phyloP scores from a whole-genome alignment of 2,797 vertebrate species.

The Orientallactaga sibirica region DNA sequence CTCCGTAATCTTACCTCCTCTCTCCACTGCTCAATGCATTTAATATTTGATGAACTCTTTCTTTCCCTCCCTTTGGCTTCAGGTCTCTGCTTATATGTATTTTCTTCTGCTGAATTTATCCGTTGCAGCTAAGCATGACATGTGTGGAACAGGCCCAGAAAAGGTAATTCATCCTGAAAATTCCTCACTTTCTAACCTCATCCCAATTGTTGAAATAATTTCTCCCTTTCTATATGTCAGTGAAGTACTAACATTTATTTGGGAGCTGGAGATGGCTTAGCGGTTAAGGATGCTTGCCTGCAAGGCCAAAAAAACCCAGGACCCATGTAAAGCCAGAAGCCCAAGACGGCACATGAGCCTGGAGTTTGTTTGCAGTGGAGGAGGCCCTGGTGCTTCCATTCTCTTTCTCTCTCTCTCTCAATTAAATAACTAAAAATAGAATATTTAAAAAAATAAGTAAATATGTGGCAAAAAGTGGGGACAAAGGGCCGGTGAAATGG shows the following conservation, averaged over 20 bases:
- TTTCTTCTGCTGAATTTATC: not conserved
- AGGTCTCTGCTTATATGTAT: not conserved
- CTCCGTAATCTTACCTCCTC: not conserved
- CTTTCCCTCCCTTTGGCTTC: constrained; percentile 33
- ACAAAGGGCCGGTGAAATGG: no score
- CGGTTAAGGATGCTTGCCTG: no score
- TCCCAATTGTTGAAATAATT: constrained; percentile 50
- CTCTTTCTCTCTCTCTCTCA: no score
- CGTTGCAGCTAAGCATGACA: not conserved
- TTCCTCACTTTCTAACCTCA: not conserved
- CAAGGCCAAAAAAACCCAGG: no score
- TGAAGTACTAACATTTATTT: constrained; percentile 24
- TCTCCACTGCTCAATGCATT: not conserved
- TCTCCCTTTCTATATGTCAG: not conserved
- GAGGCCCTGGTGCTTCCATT: no score
- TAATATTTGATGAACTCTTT: not conserved
- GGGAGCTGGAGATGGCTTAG: no score
- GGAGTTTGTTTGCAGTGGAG: no score
- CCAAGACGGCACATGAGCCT: no score
- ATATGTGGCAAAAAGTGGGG: not conserved
- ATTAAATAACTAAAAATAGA: no score
- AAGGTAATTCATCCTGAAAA: constrained; percentile 8
- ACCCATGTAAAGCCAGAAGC: no score
- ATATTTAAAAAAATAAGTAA: no score
- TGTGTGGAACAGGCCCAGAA: constrained; percentile 29